Evolutionary conservation across 2,888 invertebrate genomes (phyloP).

Genomic region (Meiosimyza platycephala): DNA sequence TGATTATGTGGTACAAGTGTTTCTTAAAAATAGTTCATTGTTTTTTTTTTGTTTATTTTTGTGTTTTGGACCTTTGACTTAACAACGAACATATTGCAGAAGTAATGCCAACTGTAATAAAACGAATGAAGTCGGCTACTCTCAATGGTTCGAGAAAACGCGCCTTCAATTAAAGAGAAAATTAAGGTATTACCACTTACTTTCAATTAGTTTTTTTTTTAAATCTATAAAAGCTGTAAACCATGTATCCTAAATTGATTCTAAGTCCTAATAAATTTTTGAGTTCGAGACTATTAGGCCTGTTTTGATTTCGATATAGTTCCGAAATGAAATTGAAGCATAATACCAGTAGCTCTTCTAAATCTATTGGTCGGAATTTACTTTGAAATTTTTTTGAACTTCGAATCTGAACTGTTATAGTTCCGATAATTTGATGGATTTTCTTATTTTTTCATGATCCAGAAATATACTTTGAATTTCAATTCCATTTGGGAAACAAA

Average conservation of each 20-base stretch:
- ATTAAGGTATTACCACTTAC: background rate
- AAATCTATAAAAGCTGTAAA: no score
- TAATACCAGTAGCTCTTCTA: background rate
- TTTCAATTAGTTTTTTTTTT: no score
- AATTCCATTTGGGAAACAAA: no score
- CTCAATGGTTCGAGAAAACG: background rate
- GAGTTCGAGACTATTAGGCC: no score
- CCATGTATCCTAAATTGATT: no score
- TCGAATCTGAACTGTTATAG: no score
- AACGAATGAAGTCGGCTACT: background rate
- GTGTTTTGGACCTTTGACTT: background rate
- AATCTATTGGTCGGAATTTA: background rate
- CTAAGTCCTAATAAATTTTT: no score
- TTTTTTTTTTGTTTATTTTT: no score
- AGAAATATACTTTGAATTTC: no score
- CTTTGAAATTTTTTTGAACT: background rate
- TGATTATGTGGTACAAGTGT: no score
- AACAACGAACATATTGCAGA: constrained; percentile 8
- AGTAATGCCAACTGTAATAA: constrained; percentile 17
- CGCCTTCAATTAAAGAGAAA: background rate
- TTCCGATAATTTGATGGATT: background rate
- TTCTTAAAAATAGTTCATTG: no score
- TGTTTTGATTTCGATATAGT: no score
- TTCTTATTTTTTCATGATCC: background rate
- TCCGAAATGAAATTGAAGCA: background rate